Percentiles rank a stretch among this genome's conserved stretches.
phyloP scores from a whole-genome alignment of 2,888 invertebrate species.

The Eugnorisma glareosa region DNA sequence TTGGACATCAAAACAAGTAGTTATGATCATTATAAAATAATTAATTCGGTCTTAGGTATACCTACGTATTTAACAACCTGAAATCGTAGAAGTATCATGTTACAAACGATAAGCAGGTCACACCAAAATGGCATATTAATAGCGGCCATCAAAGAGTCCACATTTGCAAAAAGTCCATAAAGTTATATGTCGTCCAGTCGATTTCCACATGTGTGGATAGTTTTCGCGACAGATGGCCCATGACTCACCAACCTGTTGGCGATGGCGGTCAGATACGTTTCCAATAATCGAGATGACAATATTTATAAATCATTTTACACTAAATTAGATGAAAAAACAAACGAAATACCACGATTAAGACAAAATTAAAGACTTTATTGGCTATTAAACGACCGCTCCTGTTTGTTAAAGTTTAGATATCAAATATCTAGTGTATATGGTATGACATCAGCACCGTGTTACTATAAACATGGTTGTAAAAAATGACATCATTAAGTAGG shows the following conservation, averaged over 20 bases:
- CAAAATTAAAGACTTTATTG: conserved; percentile 70
- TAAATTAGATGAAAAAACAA: conserved; percentile 67
- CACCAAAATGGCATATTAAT: conserved; percentile 81
- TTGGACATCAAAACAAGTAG: conserved; percentile 55
- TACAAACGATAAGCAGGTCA: conserved; percentile 77
- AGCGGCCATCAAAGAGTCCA: conserved; percentile 75
- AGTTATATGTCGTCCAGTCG: conserved; percentile 78
- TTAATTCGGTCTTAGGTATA: conserved; percentile 34
- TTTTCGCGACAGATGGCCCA: conserved; percentile 88
- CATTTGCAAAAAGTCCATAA: conserved; percentile 77
- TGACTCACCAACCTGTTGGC: conserved; percentile 88
- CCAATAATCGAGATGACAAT: conserved; percentile 83
- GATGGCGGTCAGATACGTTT: conserved; percentile 77
- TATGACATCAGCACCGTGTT: conserved; percentile 81
- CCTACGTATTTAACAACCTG: conserved; percentile 39
- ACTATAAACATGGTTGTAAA: conserved; percentile 66
- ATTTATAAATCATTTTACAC: conserved; percentile 77
- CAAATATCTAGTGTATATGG: conserved; percentile 77
- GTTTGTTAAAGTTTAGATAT: conserved; percentile 73
- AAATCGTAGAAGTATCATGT: conserved; percentile 75
- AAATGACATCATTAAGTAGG: conserved; percentile 82
- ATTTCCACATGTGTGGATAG: conserved; percentile 86
- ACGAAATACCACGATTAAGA: conserved; percentile 68
- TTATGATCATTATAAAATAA: conserved; percentile 67
- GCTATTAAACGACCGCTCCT: conserved; percentile 74